phyloP scores from a whole-genome alignment of 2,888 invertebrate genomes.

The Helobdella robusta region DNA sequence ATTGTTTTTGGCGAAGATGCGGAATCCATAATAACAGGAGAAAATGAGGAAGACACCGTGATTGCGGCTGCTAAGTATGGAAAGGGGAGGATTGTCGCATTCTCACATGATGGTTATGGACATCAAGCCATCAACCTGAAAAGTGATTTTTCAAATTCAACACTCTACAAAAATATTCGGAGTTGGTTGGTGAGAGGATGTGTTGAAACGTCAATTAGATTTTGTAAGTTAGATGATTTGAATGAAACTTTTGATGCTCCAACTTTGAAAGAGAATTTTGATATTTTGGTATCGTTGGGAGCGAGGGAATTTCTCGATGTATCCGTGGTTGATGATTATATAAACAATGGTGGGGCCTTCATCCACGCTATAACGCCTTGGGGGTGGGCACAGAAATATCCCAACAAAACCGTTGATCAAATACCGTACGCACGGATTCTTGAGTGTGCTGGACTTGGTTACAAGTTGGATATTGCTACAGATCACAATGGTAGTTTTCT shows the following conservation, averaged over 20 bases:
- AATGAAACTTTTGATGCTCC: background rate
- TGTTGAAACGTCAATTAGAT: background rate
- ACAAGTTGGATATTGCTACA: background rate
- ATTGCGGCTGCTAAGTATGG: slow-evolving; percentile 26
- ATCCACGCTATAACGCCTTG: slow-evolving; percentile 32
- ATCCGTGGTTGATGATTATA: slow-evolving; percentile 13
- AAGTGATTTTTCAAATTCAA: background rate
- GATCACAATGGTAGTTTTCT: background rate
- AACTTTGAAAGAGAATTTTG: background rate
- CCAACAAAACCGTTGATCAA: slow-evolving; percentile 23
- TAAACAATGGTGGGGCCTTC: slow-evolving; percentile 29
- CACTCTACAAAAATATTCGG: slow-evolving; percentile 12
- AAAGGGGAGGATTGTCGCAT: slow-evolving; percentile 29
- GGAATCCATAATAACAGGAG: slow-evolving; percentile 23
- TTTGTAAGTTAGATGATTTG: background rate
- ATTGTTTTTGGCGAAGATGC: slow-evolving; percentile 22
- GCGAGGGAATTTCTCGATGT: background rate
- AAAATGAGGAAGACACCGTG: slow-evolving; percentile 21
- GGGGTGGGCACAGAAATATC: slow-evolving; percentile 30
- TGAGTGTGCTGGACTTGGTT: slow-evolving; percentile 17
- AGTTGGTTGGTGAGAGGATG: slow-evolving; percentile 27
- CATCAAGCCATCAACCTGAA: background rate
- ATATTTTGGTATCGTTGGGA: slow-evolving; percentile 10
- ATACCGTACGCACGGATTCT: slow-evolving; percentile 29
- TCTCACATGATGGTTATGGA: slow-evolving; percentile 28